These are phyloP conservation scores for Tetanocera ferruginea DNA, from an alignment of 2,888 invertebrate species.

Conservation along the genomic window DNA sequence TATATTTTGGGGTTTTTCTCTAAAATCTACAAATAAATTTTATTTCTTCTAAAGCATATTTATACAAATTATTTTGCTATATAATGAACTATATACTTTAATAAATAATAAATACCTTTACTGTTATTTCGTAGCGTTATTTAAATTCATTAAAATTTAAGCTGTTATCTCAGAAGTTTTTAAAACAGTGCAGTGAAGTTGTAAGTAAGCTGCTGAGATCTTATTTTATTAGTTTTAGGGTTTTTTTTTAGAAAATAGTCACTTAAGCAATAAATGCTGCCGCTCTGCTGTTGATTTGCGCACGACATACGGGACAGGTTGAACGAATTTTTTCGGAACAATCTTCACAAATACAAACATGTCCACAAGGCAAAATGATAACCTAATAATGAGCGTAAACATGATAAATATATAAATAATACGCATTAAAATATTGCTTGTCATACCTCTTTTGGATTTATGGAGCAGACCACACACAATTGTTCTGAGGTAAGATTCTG, in stretches of 20 bases:
- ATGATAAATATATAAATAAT: not conserved
- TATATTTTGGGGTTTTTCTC: not conserved
- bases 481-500: slow-evolving; percentile 76
- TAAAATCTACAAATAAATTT: not conserved
- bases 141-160: too few relatives aligned
- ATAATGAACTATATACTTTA: not conserved
- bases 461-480: slow-evolving; percentile 87
- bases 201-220: not conserved
- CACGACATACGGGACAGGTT: slow-evolving; percentile 85
- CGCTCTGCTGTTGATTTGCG: slow-evolving; percentile 77
- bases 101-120: not conserved
- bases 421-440: not conserved
- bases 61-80: slow-evolving; percentile 23
- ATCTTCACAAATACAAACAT: slow-evolving; percentile 90
- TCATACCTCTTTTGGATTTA: slow-evolving; percentile 83
- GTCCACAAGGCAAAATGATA: slow-evolving; percentile 89
- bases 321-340: slow-evolving; percentile 81
- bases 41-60: slow-evolving; percentile 30
- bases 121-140: not conserved
- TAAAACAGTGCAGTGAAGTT: not conserved
- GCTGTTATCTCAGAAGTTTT: too few relatives aligned
- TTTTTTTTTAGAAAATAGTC: not conserved
- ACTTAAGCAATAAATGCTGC: slow-evolving; percentile 82
- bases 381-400: slow-evolving; percentile 72
- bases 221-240: not conserved